Percentiles rank a stretch among this genome's conserved stretches.
Conservation (phyloP, 2,888 invertebrate species). For the Atethmia centrago region DNA sequence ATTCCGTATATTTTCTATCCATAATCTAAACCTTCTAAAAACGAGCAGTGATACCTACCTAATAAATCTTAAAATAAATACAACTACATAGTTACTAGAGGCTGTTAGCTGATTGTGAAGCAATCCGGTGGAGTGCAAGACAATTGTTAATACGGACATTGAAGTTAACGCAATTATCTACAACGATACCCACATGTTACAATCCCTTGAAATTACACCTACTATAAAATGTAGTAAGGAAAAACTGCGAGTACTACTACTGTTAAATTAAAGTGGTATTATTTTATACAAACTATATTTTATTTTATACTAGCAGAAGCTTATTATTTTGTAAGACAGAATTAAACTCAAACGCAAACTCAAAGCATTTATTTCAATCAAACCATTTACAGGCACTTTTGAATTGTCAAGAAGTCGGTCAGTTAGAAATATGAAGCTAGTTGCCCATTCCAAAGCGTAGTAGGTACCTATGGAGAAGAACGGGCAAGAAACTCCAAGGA, state of each 20-base stretch:
- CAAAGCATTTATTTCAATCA: no score
- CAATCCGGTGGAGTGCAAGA: slow-evolving; percentile 53
- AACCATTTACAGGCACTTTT: no score
- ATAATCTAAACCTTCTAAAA: background rate
- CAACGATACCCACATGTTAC: slow-evolving; percentile 9
- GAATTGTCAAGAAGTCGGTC: no score
- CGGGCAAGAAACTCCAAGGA: no score
- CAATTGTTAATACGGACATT: slow-evolving; percentile 51
- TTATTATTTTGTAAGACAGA: no score
- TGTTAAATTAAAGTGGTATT: slow-evolving; percentile 5
- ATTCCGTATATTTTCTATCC: background rate
- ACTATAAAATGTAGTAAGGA: slow-evolving; percentile 17
- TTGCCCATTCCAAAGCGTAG: no score
- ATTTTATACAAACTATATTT: background rate
- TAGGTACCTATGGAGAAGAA: no score
- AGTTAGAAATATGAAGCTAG: no score
- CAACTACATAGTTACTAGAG: slow-evolving; percentile 2
- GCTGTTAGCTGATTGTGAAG: slow-evolving; percentile 46
- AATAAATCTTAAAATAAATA: slow-evolving; percentile 13
- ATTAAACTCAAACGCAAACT: no score
- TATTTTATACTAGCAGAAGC: background rate
- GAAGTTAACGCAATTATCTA: slow-evolving; percentile 45
- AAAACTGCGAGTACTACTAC: no score
- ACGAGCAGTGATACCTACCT: background rate
- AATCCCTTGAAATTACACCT: slow-evolving; percentile 17